These are phyloP conservation scores for Hemibagrus guttatus DNA, from an alignment of 2,797 vertebrate genomes.

Conservation along the genomic window DNA sequence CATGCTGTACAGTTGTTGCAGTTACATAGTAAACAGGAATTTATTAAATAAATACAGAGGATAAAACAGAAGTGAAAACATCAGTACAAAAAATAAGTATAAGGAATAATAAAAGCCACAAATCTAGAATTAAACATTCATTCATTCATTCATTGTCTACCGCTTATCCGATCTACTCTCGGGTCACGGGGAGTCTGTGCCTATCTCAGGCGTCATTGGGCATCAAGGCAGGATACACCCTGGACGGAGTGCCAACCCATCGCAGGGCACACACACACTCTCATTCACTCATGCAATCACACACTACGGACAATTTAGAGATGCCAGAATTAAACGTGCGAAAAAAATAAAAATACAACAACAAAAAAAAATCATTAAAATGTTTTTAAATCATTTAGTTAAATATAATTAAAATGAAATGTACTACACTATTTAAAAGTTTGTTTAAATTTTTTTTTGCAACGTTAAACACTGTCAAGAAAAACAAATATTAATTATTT, in stretches of 20 bases:
- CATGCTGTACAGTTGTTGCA: background rate
- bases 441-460: background rate
- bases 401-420: background rate
- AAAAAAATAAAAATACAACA: background rate
- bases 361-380: background rate
- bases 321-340: background rate
- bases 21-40: background rate
- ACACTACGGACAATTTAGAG: too few species aligned
- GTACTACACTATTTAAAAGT: background rate
- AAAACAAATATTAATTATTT: background rate
- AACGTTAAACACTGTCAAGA: background rate
- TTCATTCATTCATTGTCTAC: too few species aligned
- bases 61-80: background rate
- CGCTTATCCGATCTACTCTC: too few species aligned
- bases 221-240: too few species aligned
- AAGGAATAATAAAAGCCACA: background rate
- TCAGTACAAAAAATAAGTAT: background rate
- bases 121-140: background rate
- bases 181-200: too few species aligned
- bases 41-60: background rate
- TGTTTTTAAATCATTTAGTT: background rate
- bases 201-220: too few species aligned
- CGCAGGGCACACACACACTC: too few species aligned
- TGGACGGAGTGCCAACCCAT: too few species aligned
- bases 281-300: too few species aligned